Evolutionary conservation across 2,113 vertebrate genomes (phyloP).

Genomic region (Lynx canadensis): DNA sequence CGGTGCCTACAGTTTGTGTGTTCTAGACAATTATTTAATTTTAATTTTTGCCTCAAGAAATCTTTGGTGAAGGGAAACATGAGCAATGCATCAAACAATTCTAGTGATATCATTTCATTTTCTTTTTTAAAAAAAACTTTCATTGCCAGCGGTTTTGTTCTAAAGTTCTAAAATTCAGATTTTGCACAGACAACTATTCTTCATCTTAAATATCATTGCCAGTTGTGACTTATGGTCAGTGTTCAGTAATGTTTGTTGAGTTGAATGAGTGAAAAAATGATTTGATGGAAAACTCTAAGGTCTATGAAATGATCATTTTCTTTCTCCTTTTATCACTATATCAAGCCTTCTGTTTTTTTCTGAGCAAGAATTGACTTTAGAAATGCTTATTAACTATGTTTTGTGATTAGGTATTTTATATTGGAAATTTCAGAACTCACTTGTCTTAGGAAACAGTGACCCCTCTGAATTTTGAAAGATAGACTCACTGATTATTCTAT

Average conservation of each 20-base stretch:
- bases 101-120: background rate
- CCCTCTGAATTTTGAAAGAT: slow-evolving; percentile 43
- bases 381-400: slow-evolving; percentile 16
- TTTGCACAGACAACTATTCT: background rate
- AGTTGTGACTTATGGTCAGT: background rate
- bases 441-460: slow-evolving; percentile 39
- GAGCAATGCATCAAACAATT: background rate
- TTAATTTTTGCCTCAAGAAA: slow-evolving; percentile 52
- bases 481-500: slow-evolving; percentile 17
- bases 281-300: slow-evolving; percentile 38
- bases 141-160: slow-evolving; percentile 3
- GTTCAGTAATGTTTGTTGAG: slow-evolving; percentile 44
- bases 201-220: slow-evolving; percentile 54
- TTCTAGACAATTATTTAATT: slow-evolving; percentile 50
- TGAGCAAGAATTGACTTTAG: slow-evolving; percentile 45
- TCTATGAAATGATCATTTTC: slow-evolving; percentile 39
- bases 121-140: slow-evolving; percentile 9
- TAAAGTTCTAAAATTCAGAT: slow-evolving; percentile 31
- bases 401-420: slow-evolving; percentile 39
- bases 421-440: slow-evolving; percentile 28
- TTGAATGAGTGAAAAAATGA: slow-evolving; percentile 38
- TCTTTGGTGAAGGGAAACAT: slow-evolving; percentile 31
- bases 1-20: slow-evolving; percentile 23
- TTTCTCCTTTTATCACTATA: slow-evolving; percentile 20
- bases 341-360: background rate